Conservation (phyloP, 2,113 vertebrate genomes). For the Xyliphius kryptos region DNA sequence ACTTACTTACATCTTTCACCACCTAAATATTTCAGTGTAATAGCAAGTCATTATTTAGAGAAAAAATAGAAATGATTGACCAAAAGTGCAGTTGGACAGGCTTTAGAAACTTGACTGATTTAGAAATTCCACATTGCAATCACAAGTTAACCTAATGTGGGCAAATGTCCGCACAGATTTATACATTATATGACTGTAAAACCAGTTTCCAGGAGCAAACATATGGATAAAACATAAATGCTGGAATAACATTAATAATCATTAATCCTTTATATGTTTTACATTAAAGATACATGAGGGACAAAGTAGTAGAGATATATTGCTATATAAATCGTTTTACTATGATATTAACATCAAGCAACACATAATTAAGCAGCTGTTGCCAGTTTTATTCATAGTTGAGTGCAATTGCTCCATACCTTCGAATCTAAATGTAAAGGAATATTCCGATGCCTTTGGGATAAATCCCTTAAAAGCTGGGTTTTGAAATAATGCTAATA, state of each 20-base stretch:
- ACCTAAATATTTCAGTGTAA: constrained; percentile 1
- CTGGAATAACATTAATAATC: constrained; percentile 12
- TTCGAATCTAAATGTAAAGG: not conserved
- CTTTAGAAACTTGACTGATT: not conserved
- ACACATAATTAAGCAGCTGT: constrained; percentile 11
- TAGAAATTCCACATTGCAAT: constrained; percentile 1
- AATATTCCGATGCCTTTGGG: too few species aligned
- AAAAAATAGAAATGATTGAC: not conserved
- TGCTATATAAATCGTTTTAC: constrained; percentile 6
- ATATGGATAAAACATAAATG: constrained; percentile 11
- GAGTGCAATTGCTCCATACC: too few species aligned
- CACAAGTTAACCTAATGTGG: not conserved
- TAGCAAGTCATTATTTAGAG: not conserved
- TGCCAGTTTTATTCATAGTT: constrained; percentile 1
- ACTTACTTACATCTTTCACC: not conserved
- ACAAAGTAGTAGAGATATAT: constrained; percentile 1
- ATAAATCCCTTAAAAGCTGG: too few species aligned
- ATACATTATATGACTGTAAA: too few species aligned
- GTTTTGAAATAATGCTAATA: too few species aligned
- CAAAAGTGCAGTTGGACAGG: constrained; percentile 1
- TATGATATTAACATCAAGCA: constrained; percentile 16
- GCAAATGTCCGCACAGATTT: too few species aligned
- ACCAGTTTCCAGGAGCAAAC: not conserved
- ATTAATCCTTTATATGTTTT: constrained; percentile 1
- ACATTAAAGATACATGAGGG: constrained; percentile 5